Percentiles rank a stretch among this genome's conserved stretches.
phyloP scores from a whole-genome alignment of 2,113 vertebrate genomes.

The Petromus typicus region DNA sequence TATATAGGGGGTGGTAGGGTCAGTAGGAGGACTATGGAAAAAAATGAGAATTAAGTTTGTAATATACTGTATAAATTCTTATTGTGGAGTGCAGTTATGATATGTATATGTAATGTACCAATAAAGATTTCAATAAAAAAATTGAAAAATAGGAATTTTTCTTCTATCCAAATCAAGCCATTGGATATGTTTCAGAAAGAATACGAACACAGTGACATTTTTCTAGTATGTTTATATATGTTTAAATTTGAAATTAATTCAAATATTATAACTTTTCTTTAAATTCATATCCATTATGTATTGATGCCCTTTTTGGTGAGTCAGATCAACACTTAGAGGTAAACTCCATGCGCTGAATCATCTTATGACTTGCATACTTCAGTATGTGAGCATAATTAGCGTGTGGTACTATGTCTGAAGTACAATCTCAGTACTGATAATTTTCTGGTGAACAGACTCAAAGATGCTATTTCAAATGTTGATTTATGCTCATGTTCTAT shows the following conservation, averaged over 20 bases:
- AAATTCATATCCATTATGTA: neutral
- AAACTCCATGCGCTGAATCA: neutral
- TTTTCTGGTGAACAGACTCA: conserved; percentile 5
- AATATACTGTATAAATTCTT: too few relatives aligned
- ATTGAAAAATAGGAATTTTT: too few relatives aligned
- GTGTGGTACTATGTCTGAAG: neutral
- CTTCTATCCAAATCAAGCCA: neutral
- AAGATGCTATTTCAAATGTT: conserved; percentile 21
- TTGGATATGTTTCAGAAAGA: neutral
- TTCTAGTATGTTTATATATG: neutral
- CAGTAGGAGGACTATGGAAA: too few relatives aligned
- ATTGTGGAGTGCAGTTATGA: too few relatives aligned
- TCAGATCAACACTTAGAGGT: neutral
- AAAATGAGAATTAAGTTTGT: too few relatives aligned
- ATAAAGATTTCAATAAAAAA: too few relatives aligned
- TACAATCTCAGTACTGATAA: neutral
- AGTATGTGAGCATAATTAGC: neutral
- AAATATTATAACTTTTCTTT: neutral
- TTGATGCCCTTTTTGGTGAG: neutral
- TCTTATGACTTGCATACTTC: neutral
- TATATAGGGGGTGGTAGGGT: too few relatives aligned
- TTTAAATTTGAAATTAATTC: neutral
- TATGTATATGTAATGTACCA: too few relatives aligned
- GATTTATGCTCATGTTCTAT: neutral
- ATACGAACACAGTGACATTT: neutral